A percentile compares a stretch with the other conserved stretches of the same genome.
phyloP scores from a whole-genome alignment of 2,888 invertebrate genomes.

The Noctua janthina region DNA sequence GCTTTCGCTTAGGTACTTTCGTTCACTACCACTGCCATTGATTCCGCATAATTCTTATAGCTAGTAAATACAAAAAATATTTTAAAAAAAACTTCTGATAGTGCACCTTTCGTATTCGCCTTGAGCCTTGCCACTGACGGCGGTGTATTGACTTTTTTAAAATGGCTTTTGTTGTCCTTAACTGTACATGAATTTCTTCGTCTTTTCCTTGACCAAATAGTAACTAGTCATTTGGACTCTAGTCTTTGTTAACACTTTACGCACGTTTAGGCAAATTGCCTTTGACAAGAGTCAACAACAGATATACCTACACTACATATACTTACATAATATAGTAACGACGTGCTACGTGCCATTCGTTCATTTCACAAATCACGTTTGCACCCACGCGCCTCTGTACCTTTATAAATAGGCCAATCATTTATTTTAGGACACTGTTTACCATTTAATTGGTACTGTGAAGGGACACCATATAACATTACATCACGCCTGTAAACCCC shows the following conservation, averaged over 20 bases:
- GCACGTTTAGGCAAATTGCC: neutral
- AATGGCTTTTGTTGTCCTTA: neutral
- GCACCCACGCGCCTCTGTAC: conserved; percentile 38
- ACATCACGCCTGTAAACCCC: no score
- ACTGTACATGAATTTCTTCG: neutral
- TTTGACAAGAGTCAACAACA: neutral
- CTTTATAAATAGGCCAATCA: conserved; percentile 39
- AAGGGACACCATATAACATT: neutral
- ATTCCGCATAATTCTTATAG: neutral
- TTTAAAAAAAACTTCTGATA: neutral
- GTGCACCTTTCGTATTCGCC: neutral
- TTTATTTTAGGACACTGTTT: conserved; percentile 44
- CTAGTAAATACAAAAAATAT: neutral
- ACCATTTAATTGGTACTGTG: conserved; percentile 13
- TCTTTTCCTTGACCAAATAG: neutral
- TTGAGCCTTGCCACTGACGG: no score
- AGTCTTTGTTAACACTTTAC: neutral
- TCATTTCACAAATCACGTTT: conserved; percentile 59
- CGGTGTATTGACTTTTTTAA: neutral
- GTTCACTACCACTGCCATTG: neutral
- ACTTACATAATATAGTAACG: neutral
- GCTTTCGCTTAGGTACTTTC: neutral
- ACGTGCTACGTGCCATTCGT: conserved; percentile 15
- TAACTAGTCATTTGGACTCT: neutral
- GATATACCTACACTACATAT: neutral